Percentiles rank a stretch among this genome's conserved stretches.
phyloP scores from a whole-genome alignment of 2,797 vertebrate genomes.

The Oryzias sinensis region DNA sequence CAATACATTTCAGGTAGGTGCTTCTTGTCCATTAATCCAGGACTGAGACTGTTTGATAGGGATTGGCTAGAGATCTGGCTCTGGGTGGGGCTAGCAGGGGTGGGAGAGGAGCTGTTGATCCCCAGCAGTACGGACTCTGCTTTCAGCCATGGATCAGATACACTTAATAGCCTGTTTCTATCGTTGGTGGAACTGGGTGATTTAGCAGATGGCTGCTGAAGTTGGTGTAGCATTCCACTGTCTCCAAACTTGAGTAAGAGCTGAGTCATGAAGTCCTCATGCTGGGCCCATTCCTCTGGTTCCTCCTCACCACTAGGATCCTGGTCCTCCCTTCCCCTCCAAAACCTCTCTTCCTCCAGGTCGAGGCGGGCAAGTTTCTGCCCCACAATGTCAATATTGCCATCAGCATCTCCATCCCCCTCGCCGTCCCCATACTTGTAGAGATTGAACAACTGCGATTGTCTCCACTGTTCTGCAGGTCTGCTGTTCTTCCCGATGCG shows the following conservation, averaged over 20 bases:
- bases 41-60: conserved; percentile 60
- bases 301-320: conserved; percentile 84
- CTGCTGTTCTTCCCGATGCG: conserved; percentile 92
- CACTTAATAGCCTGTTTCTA: conserved; percentile 46
- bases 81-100: conserved; percentile 66
- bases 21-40: conserved; percentile 87
- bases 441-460: conserved; percentile 82
- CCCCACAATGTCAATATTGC: conserved; percentile 82
- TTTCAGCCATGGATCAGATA: conserved; percentile 72
- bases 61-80: conserved; percentile 66
- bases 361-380: conserved; percentile 84
- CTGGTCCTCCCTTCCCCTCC: conserved; percentile 83
- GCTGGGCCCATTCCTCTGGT: conserved; percentile 94
- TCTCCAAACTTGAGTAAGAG: conserved; percentile 95
- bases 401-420: conserved; percentile 40
- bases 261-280: conserved; percentile 98
- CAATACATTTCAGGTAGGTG: conserved; percentile 93
- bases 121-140: conserved; percentile 53
- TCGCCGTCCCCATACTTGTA: conserved; percentile 48
- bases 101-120: conserved; percentile 54
- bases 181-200: conserved; percentile 73
- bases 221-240: conserved; percentile 85
- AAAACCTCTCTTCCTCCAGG: conserved; percentile 84
- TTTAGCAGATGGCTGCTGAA: conserved; percentile 64
- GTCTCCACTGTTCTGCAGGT: conserved; percentile 87